Evolutionary conservation across 1,140 invertebrate genomes (phyloP), one percentile per base, ranked within the genome.

Genomic region (Drosophila serrata): DNA sequence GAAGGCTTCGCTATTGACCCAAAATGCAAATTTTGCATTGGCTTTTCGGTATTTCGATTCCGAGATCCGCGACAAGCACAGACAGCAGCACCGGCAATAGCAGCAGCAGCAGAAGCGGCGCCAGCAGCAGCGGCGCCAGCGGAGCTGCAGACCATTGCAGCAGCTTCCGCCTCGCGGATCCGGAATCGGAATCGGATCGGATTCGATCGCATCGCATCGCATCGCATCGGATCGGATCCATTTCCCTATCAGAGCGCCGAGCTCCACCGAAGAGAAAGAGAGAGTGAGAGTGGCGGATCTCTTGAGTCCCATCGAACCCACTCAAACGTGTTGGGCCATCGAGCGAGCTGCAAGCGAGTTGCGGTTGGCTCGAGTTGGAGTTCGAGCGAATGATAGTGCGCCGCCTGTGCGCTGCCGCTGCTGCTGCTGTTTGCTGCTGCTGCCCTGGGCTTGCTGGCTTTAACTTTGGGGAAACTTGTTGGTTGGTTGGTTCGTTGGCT

Each of bases 21-120:
- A 62, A 85, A 85, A 85, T 85, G 81, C 74, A 81, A 85, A 85
- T 86, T 86, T 81, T 59, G 40, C 55, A 58, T 48, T 27, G 56
- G 24, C 31, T 57, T 64, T 53, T 43, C 37, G 49, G 39, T 67
- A 15, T 24, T 79, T 72, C 60, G 40, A 39, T 78, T 81, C 61
- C 39, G 64, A 79, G 45, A 67, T 17, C 64, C 56, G 37, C 35
- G 40, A 58, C 37, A 58, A 59, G 72, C 35, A 64, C 40, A 40
- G 58, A 29, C 24, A 35, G 61, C 60, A 60, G 33, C 61, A 40
- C 29, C 27, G 31, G n/a, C 57, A 62, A 13, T 40, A 63, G 29
- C 31, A 6, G 24, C 48, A 1, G 7, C 17, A 12, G 46, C 46
- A 9, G 27, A 24, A 24, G 4, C 40, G 43, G 62, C 60, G 24